Evolutionary conservation across 2,888 invertebrate genomes (phyloP), one percentile per base, ranked within the genome.

Genomic region (Xestobium rufovillosum): DNA sequence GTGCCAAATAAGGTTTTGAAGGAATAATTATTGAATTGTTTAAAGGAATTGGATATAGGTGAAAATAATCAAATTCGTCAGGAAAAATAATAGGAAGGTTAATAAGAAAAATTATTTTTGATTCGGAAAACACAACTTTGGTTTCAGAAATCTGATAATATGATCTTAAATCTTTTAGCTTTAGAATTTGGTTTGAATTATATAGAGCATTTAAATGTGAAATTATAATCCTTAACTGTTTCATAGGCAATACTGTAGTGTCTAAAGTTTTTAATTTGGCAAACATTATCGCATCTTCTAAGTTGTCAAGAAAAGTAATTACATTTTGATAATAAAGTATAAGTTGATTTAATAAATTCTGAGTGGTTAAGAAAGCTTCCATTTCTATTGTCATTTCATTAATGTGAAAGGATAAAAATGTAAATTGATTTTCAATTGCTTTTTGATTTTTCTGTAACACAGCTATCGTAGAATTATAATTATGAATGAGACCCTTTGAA

Each of bases 201-300:
- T n/a, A n/a, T n/a, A n/a, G n/a, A n/a, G n/a, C n/a, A n/a, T n/a
- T n/a, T n/a, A n/a, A n/a, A n/a, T n/a, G n/a, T n/a, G n/a, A n/a
- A n/a, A n/a, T n/a, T n/a, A n/a, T n/a, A n/a, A n/a, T n/a, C n/a
- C n/a, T 11, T 28, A 48, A 17, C 17, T 48, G 31, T 19, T 11
- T 25, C 10, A 25, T 12, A 3, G 37, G 34, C 16, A 47, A 26
- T 9, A 48, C 34, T 6, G 36, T 32, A 15, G 27, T 42, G 36
- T 45, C 47, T n/a, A 45, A 32, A 14, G 42, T 39, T 12, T 43
- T 48, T 31, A 48, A 28, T 43, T 45, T 43, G 8, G 41, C 35
- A 26, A 48, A 48, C 31, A 39, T 42, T 12, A 48, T 36, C 11
- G 47, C 43, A 17, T 48, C 42, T 41, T 48, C 47, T 4, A 48